Evolutionary conservation across 2,797 vertebrate species (phyloP), one percentile per base, ranked within the genome.

Genomic region (Xiphorhynchus erythropygius): DNA sequence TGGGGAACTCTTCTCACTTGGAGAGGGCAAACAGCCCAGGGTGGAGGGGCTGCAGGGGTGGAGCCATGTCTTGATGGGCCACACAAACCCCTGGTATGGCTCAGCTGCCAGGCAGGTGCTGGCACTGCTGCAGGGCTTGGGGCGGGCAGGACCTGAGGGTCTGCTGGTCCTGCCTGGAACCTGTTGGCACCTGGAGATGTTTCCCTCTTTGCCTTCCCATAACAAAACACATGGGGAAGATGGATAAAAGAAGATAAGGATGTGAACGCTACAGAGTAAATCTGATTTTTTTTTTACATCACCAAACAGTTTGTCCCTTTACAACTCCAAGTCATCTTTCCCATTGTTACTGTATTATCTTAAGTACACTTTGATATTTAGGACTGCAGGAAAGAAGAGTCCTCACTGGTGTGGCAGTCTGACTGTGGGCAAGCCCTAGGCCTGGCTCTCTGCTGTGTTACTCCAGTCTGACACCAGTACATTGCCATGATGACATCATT

Each of bases 401-500:
- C 23, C 50, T 83, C 3, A 0, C 13, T 62, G 35, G 17, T 46
- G 22, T 44, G 64, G 50, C 46, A 80, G 32, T 35, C 75, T 74
- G 63, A 25, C 79, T 84, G 1, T 22, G 64, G 85, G 71, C 69
- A 89, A 28, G 30, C 17, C 41, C 41, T 73, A 37, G 73, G 44
- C 52, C 71, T 69, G 83, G 49, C 33, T 93, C 71, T 84, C 39
- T 62, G 69, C 60, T 84, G 46, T 75, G 69, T 78, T 91, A 59
- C 93, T 94, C 76, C 89, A 81, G n/a, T 62, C 82, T 81, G 89
- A 91, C 91, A 93, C 79, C 60, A 87, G 41, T 15, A 74, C 56
- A 62, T 67, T 87, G 88, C 89, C 93, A 56, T 44, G 59, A 84
- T 92, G 92, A 94, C 92, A 96, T 95, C 92, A 94, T 96, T 95